Evolutionary conservation across 2,113 vertebrate genomes (phyloP).

Genomic region (Paraplagusia blochii): DNA sequence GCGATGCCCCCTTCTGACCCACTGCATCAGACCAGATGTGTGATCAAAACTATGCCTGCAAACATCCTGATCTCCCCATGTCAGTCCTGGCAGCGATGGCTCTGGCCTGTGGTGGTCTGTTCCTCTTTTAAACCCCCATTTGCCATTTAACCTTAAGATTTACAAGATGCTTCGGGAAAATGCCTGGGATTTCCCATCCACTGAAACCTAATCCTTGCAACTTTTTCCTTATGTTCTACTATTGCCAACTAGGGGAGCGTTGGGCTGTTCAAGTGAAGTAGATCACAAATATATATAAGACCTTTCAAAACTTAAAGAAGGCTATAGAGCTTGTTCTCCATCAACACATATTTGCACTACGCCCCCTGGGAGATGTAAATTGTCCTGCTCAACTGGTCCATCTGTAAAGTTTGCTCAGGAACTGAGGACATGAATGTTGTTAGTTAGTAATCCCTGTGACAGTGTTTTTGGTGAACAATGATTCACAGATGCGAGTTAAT

Average conservation of each 20-base stretch:
- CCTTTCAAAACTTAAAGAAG: constrained; percentile 22
- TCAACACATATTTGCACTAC: constrained; percentile 19
- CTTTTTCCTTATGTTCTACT: constrained; percentile 48
- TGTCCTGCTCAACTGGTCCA: constrained; percentile 19
- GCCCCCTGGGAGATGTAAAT: constrained; percentile 41
- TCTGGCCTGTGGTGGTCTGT: constrained; percentile 17
- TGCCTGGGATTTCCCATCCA: constrained; percentile 52
- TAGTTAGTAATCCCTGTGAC: constrained; percentile 42
- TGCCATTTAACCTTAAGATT: constrained; percentile 35
- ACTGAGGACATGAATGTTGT: constrained; percentile 47
- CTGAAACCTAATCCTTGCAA: constrained; percentile 46
- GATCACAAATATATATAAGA: constrained; percentile 61
- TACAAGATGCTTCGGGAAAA: constrained; percentile 46
- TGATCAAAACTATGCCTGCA: constrained; percentile 19
- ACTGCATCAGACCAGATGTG: constrained; percentile 33
- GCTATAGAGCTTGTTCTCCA: constrained; percentile 27
- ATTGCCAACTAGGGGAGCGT: constrained; percentile 64
- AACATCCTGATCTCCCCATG: constrained; percentile 24
- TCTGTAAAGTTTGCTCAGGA: constrained; percentile 36
- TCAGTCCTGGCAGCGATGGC: constrained; percentile 25
- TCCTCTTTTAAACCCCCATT: constrained; percentile 23
- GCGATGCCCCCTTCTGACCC: not conserved
- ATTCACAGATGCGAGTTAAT: constrained; percentile 69
- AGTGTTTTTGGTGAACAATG: constrained; percentile 62
- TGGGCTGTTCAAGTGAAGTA: constrained; percentile 52